Evolutionary conservation across 2,888 invertebrate genomes (phyloP).

Genomic region (Scelioninae gen. 1): DNA sequence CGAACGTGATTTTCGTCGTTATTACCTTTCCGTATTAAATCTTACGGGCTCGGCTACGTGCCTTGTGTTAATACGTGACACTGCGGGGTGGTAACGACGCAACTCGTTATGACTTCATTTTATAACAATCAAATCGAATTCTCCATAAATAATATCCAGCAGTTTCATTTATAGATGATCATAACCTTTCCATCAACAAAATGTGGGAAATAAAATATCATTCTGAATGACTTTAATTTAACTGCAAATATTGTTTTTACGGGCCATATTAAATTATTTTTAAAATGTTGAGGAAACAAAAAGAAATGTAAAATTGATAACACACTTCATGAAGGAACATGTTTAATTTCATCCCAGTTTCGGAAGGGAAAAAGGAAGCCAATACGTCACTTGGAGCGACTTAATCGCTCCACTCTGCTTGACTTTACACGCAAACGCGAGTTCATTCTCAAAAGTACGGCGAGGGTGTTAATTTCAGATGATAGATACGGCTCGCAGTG

Average conservation of each 20-base stretch:
- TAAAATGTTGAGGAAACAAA: slow-evolving; percentile 3
- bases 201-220: no score
- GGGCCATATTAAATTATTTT: background rate
- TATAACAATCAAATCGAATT: slow-evolving; percentile 21
- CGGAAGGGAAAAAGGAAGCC: slow-evolving; percentile 60
- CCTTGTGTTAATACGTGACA: slow-evolving; percentile 75
- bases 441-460: slow-evolving; percentile 76
- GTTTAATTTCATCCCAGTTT: slow-evolving; percentile 55
- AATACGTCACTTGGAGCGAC: slow-evolving; percentile 75
- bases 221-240: no score
- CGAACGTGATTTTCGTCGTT: slow-evolving; percentile 77
- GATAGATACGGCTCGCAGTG: slow-evolving; percentile 80
- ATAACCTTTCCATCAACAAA: no score
- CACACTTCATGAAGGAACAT: slow-evolving; percentile 13
- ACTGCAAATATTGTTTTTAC: no score
- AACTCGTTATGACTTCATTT: slow-evolving; percentile 74
- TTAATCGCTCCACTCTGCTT: slow-evolving; percentile 75
- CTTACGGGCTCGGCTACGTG: slow-evolving; percentile 75
- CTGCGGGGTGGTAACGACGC: slow-evolving; percentile 62
- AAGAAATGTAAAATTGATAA: slow-evolving; percentile 34
- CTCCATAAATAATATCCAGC: slow-evolving; percentile 10
- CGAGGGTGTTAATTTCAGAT: slow-evolving; percentile 83
- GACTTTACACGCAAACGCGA: slow-evolving; percentile 74
- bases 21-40: slow-evolving; percentile 79
- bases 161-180: background rate